phyloP scores from a whole-genome alignment of 2,797 vertebrate genomes.

The Petrocephalus schoutedeni region DNA sequence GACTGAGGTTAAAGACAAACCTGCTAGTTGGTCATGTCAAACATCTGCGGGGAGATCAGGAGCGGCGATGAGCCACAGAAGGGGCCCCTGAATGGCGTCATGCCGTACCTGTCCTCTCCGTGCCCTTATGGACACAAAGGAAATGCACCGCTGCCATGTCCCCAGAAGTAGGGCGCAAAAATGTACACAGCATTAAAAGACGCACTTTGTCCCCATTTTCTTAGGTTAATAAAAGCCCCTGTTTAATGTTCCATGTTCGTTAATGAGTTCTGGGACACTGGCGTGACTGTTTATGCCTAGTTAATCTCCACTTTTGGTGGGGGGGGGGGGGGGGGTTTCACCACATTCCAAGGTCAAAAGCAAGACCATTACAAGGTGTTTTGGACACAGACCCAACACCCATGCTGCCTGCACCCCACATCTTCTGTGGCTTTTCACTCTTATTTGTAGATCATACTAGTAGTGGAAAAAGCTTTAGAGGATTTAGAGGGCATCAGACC shows the following conservation, averaged over 20 bases:
- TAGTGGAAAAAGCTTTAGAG: not conserved
- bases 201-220: not conserved
- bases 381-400: not conserved
- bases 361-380: not conserved
- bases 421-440: not conserved
- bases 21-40: not conserved
- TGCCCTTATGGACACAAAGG: not conserved
- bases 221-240: not conserved
- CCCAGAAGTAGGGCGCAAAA: not conserved
- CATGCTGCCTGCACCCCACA: not conserved
- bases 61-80: not conserved
- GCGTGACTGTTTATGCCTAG: not conserved
- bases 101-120: not conserved
- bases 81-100: not conserved
- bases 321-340: not conserved
- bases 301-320: not conserved
- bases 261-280: conserved; percentile 4
- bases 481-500: not conserved
- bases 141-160: not conserved
- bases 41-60: not conserved
- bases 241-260: not conserved
- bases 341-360: not conserved
- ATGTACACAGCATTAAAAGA: not conserved
- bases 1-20: not conserved
- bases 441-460: too few relatives aligned